These are phyloP conservation scores for Lithophane socia DNA, from an alignment of 2,888 invertebrate genomes.

Conservation along the genomic window DNA sequence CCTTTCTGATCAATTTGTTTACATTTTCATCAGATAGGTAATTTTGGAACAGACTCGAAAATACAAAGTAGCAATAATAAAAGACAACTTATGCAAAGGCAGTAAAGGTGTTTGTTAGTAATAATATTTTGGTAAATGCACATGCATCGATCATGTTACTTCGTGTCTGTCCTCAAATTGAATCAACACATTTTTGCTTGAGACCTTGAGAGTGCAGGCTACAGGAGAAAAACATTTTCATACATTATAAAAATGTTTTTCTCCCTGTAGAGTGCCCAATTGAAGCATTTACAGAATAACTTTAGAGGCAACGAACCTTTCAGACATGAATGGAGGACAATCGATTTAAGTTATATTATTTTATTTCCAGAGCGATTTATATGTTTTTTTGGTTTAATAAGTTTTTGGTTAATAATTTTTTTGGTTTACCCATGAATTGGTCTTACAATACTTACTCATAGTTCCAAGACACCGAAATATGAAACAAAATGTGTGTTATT, in stretches of 20 bases:
- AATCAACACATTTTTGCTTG: neutral
- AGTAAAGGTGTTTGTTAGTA: neutral
- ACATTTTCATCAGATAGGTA: neutral
- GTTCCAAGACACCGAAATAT: neutral
- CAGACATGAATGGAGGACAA: neutral
- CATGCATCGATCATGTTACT: neutral
- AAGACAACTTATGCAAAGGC: neutral
- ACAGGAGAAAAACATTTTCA: too few relatives aligned
- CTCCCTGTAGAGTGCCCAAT: neutral
- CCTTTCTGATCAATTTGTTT: neutral
- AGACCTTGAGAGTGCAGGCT: too few relatives aligned
- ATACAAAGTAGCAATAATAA: neutral
- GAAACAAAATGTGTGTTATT: too few relatives aligned
- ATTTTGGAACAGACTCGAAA: neutral
- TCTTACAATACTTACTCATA: neutral
- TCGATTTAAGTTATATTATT: too few relatives aligned
- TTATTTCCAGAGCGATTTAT: neutral
- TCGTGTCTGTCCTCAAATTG: neutral
- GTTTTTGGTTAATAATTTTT: too few relatives aligned
- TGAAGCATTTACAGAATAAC: neutral
- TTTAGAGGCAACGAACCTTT: neutral
- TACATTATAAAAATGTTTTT: neutral
- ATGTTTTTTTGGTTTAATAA: neutral
- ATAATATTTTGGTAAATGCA: neutral
- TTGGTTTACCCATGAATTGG: neutral